These are phyloP conservation scores for Clamator glandarius DNA, from an alignment of 2,797 vertebrate genomes.

Conservation along the genomic window DNA sequence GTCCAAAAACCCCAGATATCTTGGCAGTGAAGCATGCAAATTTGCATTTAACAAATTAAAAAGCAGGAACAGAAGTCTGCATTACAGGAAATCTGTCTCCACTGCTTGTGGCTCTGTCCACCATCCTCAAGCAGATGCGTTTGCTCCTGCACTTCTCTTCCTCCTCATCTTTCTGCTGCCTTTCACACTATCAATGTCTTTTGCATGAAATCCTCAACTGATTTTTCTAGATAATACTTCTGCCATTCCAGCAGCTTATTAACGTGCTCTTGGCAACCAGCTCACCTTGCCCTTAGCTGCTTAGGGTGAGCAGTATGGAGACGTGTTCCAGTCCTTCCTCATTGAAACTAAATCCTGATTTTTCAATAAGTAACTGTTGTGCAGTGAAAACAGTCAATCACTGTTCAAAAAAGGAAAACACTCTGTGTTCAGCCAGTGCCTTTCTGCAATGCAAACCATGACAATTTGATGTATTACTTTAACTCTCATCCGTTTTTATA, in stretches of 20 bases:
- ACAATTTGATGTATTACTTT: background rate
- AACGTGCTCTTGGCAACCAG: background rate
- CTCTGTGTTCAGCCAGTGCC: background rate
- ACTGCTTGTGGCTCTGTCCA: background rate
- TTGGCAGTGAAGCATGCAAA: background rate
- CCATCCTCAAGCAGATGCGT: background rate
- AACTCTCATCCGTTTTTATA: background rate
- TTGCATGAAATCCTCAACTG: background rate
- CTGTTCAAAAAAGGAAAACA: background rate
- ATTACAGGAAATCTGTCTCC: background rate
- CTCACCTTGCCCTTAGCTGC: background rate
- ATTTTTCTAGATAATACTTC: background rate
- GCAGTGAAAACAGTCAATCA: background rate
- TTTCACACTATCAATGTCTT: background rate
- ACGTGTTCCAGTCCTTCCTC: background rate
- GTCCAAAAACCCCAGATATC: background rate
- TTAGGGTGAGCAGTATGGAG: background rate
- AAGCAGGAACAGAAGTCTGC: background rate
- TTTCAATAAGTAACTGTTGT: background rate
- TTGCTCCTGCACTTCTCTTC: background rate
- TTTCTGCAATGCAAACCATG: background rate
- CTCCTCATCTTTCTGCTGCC: background rate
- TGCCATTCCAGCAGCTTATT: background rate
- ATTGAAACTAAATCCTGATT: background rate
- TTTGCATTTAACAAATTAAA: constrained; percentile 6